These are phyloP conservation scores for Alaudala cheleensis DNA, from an alignment of 2,113 vertebrate species.

Conservation along the genomic window DNA sequence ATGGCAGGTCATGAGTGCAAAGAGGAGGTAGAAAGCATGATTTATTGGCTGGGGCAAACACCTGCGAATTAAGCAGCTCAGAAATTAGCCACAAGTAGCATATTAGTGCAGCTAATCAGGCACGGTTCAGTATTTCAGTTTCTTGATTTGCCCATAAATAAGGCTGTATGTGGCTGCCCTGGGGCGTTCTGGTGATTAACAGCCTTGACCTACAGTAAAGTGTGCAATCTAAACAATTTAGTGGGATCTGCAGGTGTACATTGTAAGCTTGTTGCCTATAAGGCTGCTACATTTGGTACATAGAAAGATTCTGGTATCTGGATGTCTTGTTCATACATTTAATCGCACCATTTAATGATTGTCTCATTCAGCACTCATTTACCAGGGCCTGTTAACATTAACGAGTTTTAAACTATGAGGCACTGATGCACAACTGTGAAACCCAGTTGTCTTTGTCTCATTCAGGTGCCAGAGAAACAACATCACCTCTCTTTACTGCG, in stretches of 20 bases:
- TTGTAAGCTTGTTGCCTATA: slow-evolving; percentile 34
- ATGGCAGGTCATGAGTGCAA: slow-evolving; percentile 71
- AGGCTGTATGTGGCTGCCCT: slow-evolving; percentile 83
- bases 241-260: slow-evolving; percentile 57
- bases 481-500: background rate
- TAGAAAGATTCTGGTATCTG: background rate
- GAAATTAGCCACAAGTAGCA: slow-evolving; percentile 99
- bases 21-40: slow-evolving; percentile 76
- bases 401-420: background rate
- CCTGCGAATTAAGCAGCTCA: slow-evolving; percentile 90
- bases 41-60: slow-evolving; percentile 90
- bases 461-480: background rate
- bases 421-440: background rate
- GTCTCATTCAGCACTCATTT: too few relatives aligned
- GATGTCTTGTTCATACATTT: slow-evolving; percentile 42
- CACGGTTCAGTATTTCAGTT: slow-evolving; percentile 89
- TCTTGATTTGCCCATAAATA: slow-evolving; percentile 95
- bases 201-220: slow-evolving; percentile 89
- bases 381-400: slow-evolving; percentile 12
- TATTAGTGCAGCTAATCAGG: slow-evolving; percentile 97
- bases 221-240: slow-evolving; percentile 72
- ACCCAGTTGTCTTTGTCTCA: background rate
- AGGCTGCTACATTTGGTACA: background rate
- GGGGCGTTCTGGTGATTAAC: slow-evolving; percentile 89
- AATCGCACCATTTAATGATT: slow-evolving; percentile 44